Evolutionary conservation across 2,113 vertebrate genomes (phyloP), one percentile per base, ranked within the genome.

Genomic region (Calyptommatus sinebrachiatus): DNA sequence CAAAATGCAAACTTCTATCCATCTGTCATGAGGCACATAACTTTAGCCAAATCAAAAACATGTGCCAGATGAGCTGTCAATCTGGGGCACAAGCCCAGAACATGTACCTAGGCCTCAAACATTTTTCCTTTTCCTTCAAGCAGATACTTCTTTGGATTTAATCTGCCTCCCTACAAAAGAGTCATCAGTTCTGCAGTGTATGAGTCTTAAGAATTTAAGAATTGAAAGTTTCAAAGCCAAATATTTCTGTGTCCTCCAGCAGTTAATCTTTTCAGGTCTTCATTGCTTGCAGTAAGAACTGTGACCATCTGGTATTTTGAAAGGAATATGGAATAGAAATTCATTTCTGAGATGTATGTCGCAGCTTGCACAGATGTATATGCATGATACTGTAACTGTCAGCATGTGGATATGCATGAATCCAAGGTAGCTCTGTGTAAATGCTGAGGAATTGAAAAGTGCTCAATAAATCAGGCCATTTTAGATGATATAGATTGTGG

Each of bases 401-500:
- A 50, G 26, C 53, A 8, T 71, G 46, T 53, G 26, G 26, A 21
- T 66, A 48, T 53, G 62, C 35, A 48, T 53, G 29, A 73, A 73
- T 35, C 22, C 70, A 41, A 11, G 60, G 24, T 18, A 28, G 67
- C 7, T 26, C 9, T 26, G 20, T 31, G 35, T 7, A 10, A 22
- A 60, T 12, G 9, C 53, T 41, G 29, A 22, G 62, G 71, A 71
- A 71, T 60, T 26, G 14, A 57, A 50, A 57, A 57, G 53, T 14
- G 53, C 53, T 18, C 53, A 5, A 57, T 57, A 77, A 77, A 18
- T 77, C 80, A 60, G 79, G 4, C 7, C 0, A 63, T 73, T 67
- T 76, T 87, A 69, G 79, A 79, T 22, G 11, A 12, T 14, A 71
- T 71, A 76, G 28, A 66, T 82, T 53, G 71, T 67, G 18, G 77